These are phyloP conservation scores for Pyrgus malvae DNA, from an alignment of 2,888 invertebrate species.

Conservation along the genomic window DNA sequence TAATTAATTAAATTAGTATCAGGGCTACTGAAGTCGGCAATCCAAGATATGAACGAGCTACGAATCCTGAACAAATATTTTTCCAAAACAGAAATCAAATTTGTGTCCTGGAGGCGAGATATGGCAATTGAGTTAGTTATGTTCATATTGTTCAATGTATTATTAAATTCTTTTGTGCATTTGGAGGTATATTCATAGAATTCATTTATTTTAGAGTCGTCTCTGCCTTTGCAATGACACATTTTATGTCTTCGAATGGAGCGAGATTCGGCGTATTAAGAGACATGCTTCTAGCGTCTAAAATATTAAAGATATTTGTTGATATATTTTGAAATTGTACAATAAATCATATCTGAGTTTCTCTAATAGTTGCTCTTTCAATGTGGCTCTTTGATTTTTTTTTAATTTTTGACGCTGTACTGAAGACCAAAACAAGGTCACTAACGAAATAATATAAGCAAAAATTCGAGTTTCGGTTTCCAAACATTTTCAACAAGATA, in stretches of 20 bases:
- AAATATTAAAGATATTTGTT: too few relatives aligned
- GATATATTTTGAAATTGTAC: too few relatives aligned
- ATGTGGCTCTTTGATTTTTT: too few relatives aligned
- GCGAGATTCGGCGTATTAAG: too few relatives aligned
- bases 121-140: not conserved
- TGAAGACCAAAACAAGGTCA: not conserved
- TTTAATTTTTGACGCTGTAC: not conserved
- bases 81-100: constrained; percentile 14
- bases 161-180: not conserved
- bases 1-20: too few relatives aligned
- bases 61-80: constrained; percentile 23
- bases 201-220: too few relatives aligned
- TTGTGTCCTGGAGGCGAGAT: not conserved
- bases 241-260: too few relatives aligned
- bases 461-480: not conserved
- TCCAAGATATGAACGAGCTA: not conserved
- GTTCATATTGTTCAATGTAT: not conserved
- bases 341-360: too few relatives aligned
- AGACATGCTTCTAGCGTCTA: too few relatives aligned
- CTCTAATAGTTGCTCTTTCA: too few relatives aligned
- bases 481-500: constrained; percentile 1
- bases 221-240: too few relatives aligned
- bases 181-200: not conserved
- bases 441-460: not conserved
- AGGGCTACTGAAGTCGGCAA: not conserved